Base-by-base conservation (phyloP, 1,140 invertebrate genomes). In the Pseudomyrmex flavicornis region DNA sequence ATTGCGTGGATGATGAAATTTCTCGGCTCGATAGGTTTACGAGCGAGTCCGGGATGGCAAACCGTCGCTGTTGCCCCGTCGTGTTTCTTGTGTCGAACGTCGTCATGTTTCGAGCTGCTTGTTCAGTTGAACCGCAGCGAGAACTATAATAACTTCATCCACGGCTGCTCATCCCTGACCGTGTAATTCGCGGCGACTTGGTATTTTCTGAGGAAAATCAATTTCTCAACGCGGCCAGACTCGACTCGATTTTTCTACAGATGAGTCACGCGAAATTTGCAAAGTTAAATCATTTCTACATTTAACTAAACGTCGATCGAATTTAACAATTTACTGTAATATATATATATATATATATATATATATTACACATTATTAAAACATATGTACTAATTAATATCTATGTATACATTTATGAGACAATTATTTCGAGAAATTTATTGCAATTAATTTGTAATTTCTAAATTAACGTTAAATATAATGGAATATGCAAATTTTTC, bases 21-120 rank as follows among this genome's bases (percentile, higher is more conserved):
- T 85, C 69, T 86, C 75, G 69, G 76, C 48, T 80, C 69, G 62
- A 46, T 52, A 80, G 61, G 58, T 85, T 86, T 86, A 86, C 69
- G 62, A 86, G 62, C 69, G 44, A 35, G 48, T 59, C 66, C 20
- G 65, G 22, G 20, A 58, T 35, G 35, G 44, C 56, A 46, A 48
- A n/a, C 61, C 59, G 59, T 66, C 35, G 50, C 50, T 35, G 22
- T 72, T 70, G 54, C 44, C 66, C 61, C 54, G 10, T 50, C 54
- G 10, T 52, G 44, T 46, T 66, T 79, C 63, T 75, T 79, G 54
- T 44, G 22, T 52, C 54, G 13, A 44, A 44, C 63, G 56, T 80
- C 26, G 50, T 63, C 59, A 35, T 35, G 13, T 72, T 48, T 85
- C 46, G n/a, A 17, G 20, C 58, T 58, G 65, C 73, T 54, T 79